These are phyloP conservation scores for Graptemys geographica DNA, from an alignment of 2,797 vertebrate species.

Conservation along the genomic window DNA sequence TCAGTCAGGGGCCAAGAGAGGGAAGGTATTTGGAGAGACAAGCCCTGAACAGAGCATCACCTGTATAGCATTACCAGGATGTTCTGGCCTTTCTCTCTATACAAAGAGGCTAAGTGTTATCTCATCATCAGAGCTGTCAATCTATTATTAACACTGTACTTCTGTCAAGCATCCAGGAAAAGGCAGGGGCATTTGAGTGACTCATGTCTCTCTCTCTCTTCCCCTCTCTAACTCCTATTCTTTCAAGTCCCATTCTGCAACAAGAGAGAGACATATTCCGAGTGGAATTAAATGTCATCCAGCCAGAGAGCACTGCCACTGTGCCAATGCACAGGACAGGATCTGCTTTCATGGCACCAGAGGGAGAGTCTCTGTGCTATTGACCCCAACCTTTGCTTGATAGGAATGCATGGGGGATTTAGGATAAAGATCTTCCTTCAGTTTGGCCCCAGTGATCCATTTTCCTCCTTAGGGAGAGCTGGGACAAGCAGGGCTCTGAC, in stretches of 20 bases:
- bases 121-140: constrained; percentile 69
- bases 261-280: not conserved
- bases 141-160: constrained; percentile 75
- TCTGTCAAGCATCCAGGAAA: constrained; percentile 64
- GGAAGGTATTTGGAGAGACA: constrained; percentile 48
- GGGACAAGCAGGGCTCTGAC: not conserved
- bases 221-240: constrained; percentile 16
- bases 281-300: constrained; percentile 43
- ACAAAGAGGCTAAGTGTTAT: constrained; percentile 72
- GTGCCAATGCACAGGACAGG: not conserved
- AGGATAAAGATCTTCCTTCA: not conserved
- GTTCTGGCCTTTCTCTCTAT: constrained; percentile 56
- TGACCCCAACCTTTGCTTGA: not conserved
- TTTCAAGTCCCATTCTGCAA: constrained; percentile 47
- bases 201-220: constrained; percentile 47
- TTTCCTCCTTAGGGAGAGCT: constrained; percentile 13
- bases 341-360: constrained; percentile 11
- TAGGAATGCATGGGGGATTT: constrained; percentile 13
- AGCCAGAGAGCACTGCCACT: constrained; percentile 8
- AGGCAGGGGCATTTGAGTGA: constrained; percentile 33
- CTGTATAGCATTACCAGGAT: constrained; percentile 54
- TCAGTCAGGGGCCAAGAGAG: accelerated
- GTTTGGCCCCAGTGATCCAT: not conserved
- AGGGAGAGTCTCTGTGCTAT: not conserved
- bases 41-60: constrained; percentile 47